Evolutionary conservation across 2,797 vertebrate genomes (phyloP), one percentile per base, ranked within the genome.

Genomic region (Hydrocynus forskahlii): DNA sequence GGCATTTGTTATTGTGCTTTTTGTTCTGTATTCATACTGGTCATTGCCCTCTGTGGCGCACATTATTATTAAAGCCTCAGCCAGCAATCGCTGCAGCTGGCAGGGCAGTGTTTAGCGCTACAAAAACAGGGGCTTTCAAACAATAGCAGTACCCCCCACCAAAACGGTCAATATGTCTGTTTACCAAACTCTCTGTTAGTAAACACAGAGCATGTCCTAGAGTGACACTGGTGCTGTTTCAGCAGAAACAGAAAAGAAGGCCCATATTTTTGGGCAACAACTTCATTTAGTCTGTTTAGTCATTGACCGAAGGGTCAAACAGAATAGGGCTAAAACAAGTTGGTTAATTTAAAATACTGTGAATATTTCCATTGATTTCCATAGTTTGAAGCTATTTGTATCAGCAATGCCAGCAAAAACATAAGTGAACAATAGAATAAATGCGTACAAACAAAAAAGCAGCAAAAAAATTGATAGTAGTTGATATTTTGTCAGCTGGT

Each of bases 21-120:
- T 77, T 59, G 59, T 79, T 80, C 54, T 64, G 66, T 21, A 68
- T 76, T 71, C 29, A 38, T 64, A 17, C 9, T 60, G 19, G 59
- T 80, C n/a, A 35, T 69, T 77, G 38, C 45, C 45, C 23, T 70
- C 45, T 14, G 1, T 13, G 9, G 17, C 45, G 25, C 25, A 63
- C 19, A 7, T 71, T 25, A 52, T 71, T 71, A 29, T 54, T 71
- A 17, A 70, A 50, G 48, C 23, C 69, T 52, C 6, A 17, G 25
- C 14, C 48, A 16, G 48, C 13, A 19, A 6, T 64, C 6, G 12
- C 12, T 62, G 59, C 29, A 64, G 62, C 62, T 38, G 29, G 62
- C 62, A 64, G 62, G 29, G 14, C 62, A 16, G 62, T 21, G 10
- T 25, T 25, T 25, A 25, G 10, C 4, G 60, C 60, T 29, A 6